Base-by-base conservation (phyloP, 2,888 invertebrate genomes). In the Atherix ibis region DNA sequence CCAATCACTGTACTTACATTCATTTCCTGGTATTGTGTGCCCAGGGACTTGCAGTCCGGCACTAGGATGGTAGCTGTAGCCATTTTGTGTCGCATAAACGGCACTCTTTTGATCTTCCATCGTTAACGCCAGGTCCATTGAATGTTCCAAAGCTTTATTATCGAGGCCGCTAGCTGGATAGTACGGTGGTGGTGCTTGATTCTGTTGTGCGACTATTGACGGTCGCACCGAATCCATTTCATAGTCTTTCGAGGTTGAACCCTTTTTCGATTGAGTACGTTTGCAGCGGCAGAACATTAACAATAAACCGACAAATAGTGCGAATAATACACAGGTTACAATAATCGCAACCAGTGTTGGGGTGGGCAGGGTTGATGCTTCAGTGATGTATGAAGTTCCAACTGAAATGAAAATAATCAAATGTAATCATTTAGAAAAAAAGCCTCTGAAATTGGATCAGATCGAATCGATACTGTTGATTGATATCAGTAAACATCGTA, bases 141-240 rank as follows among this genome's bases (percentile, higher is more conserved):
- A 84, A 60, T 85, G 82, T 58, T 89, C 88, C 28, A 89, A 63
- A 18, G 87, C 89, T 62, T 89, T 89, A 59, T 89, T 89, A 62
- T 89, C 89, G 70, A 84, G 74, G 1, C 84, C 84, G 30, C 80
- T 72, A 9, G 76, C 75, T n/a, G 87, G 84, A 53, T 87, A 87
- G 49, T 88, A 88, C 0, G 87, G 87, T 19, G 87, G 87, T 15
- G 87, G 87, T 2, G 84, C 83, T 51, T 83, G 82, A 41, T 78
- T 82, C 58, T 83, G 84, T 42, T 81, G 80, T n/a, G 82, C 74
- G 26, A 84, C 82, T 58, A 85, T 77, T 31, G 83, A 79, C 13
- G 84, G 83, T 36, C 83, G 71, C 44, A 83, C 81, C 0, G 83
- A 77, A 53, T 87, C 85, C 79, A 85, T 82, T 64, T 88, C 88